Percentiles rank a stretch among this genome's conserved stretches.
Conservation (phyloP, 1,140 invertebrate species). For the Zeugodacus cucurbitae region DNA sequence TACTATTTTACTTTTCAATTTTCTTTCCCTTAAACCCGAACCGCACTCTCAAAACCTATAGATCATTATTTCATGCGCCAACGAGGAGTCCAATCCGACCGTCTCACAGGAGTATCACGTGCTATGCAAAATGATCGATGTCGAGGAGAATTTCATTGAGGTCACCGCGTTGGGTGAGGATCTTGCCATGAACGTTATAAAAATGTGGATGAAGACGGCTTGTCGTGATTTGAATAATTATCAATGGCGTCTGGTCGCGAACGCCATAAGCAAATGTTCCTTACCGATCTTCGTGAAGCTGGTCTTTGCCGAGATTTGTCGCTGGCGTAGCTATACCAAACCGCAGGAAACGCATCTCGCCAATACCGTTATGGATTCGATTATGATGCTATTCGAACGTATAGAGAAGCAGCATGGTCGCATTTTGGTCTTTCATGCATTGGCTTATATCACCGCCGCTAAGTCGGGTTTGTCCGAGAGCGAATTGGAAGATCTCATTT, state of each 20-base stretch:
- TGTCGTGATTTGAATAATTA: conserved; percentile 89
- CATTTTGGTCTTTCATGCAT: conserved; percentile 90
- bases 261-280: conserved; percentile 93
- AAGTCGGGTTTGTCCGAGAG: conserved; percentile 93
- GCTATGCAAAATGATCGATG: conserved; percentile 89
- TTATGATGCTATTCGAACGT: conserved; percentile 95
- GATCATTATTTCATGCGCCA: conserved; percentile 91
- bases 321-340: conserved; percentile 97
- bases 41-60: conserved; percentile 58
- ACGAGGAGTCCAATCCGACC: conserved; percentile 85
- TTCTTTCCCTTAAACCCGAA: background rate
- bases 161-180: conserved; percentile 92
- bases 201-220: conserved; percentile 94
- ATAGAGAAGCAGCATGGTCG: conserved; percentile 95
- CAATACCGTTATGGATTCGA: conserved; percentile 96
- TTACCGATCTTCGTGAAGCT: conserved; percentile 97
- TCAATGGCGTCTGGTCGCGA: conserved; percentile 94
- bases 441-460: conserved; percentile 94
- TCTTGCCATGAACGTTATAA: conserved; percentile 92
- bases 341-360: conserved; percentile 91
- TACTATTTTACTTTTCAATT: background rate
- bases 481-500: conserved; percentile 94
- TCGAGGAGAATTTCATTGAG: conserved; percentile 92
- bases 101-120: conserved; percentile 89
- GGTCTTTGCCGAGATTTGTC: conserved; percentile 94